Evolutionary conservation across 2,113 vertebrate genomes (phyloP).

Genomic region (Pica pica): DNA sequence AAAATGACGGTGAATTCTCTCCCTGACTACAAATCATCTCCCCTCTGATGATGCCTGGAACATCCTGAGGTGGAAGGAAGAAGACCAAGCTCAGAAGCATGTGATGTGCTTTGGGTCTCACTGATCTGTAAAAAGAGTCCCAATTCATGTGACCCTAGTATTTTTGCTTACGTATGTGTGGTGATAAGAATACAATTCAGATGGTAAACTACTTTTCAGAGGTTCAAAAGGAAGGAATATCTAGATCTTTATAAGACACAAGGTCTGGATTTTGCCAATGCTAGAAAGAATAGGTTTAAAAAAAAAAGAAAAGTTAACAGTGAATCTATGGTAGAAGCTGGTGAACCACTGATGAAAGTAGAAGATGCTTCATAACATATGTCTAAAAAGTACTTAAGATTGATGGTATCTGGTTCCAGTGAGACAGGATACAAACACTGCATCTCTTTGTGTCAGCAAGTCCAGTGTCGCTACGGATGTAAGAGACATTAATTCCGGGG

Average conservation of each 20-base stretch:
- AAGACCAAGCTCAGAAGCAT: not conserved
- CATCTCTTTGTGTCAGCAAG: constrained; percentile 33
- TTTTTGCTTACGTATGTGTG: not conserved
- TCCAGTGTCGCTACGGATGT: constrained; percentile 34
- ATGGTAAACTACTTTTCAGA: not conserved
- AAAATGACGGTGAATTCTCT: not conserved
- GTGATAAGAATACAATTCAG: not conserved
- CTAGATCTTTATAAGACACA: not conserved
- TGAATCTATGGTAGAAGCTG: not conserved
- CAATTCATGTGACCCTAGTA: not conserved
- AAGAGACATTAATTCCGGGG: constrained; percentile 24
- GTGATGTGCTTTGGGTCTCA: not conserved
- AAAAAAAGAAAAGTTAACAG: not conserved
- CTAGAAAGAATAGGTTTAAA: not conserved
- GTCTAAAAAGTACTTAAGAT: constrained; percentile 16
- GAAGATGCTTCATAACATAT: constrained; percentile 24
- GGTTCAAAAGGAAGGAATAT: not conserved
- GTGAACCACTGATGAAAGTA: not conserved
- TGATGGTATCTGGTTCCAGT: not conserved
- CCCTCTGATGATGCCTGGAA: not conserved
- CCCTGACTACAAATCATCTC: not conserved
- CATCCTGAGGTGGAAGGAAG: not conserved
- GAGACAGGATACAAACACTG: constrained; percentile 48
- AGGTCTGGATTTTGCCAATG: not conserved
- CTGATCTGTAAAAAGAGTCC: not conserved